A percentile compares a stretch with the other conserved stretches of the same genome.
These are phyloP conservation scores for Phrynocephalus versicolor DNA, from an alignment of 2,113 vertebrate genomes.

Conservation along the genomic window DNA sequence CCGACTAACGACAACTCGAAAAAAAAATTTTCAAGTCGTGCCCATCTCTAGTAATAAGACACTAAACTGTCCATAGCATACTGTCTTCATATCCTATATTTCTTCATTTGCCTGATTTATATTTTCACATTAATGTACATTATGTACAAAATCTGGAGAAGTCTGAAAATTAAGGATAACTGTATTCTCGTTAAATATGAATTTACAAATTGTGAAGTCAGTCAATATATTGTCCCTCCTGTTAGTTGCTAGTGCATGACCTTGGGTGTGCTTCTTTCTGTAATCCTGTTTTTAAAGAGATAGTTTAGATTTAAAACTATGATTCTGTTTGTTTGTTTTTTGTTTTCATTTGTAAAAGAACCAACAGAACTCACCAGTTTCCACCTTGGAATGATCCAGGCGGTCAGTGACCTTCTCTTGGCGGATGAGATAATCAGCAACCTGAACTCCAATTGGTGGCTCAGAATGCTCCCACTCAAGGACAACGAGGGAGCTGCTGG, in stretches of 20 bases:
- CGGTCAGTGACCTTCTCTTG: constrained; percentile 96
- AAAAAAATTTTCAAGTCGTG: too few relatives aligned
- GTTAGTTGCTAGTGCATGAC: neutral
- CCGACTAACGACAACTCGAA: too few relatives aligned
- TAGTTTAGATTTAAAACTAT: too few relatives aligned
- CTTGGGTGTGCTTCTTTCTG: neutral
- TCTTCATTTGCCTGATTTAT: neutral
- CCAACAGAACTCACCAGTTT: constrained; percentile 82
- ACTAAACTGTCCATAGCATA: too few relatives aligned
- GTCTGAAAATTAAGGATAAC: too few relatives aligned
- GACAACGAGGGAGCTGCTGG: constrained; percentile 94
- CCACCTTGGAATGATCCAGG: constrained; percentile 95
- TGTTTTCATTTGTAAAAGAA: neutral
- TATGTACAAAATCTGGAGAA: neutral
- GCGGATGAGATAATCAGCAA: constrained; percentile 95
- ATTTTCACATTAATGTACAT: neutral
- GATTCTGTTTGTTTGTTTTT: too few relatives aligned
- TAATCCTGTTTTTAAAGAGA: neutral
- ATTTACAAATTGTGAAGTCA: neutral
- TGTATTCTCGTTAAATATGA: too few relatives aligned
- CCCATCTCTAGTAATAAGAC: too few relatives aligned
- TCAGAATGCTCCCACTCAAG: constrained; percentile 95
- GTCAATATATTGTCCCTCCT: neutral
- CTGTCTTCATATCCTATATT: neutral
- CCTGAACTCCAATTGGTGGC: constrained; percentile 92